phyloP scores from a whole-genome alignment of 1,140 invertebrate genomes.

The Cheumatopsyche charites region DNA sequence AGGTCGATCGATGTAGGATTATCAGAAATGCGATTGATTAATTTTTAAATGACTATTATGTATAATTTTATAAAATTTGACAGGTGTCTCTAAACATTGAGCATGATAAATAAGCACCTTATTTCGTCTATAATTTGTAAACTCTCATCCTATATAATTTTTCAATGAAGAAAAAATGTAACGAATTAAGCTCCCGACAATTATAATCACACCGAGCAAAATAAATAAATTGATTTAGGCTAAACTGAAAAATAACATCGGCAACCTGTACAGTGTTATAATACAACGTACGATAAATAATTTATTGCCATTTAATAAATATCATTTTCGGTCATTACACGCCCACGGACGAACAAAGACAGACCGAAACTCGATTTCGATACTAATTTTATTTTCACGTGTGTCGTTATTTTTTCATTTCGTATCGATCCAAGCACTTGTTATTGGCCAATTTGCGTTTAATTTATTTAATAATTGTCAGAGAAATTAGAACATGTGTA shows the following conservation, averaged over 20 bases:
- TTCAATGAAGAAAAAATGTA: too few species aligned
- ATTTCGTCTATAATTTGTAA: too few species aligned
- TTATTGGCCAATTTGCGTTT: not conserved
- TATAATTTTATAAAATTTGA: too few species aligned
- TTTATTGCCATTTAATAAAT: constrained; percentile 26
- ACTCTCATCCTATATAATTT: too few species aligned
- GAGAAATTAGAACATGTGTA: not conserved
- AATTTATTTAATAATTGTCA: constrained; percentile 11
- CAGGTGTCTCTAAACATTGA: too few species aligned
- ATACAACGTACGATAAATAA: constrained; percentile 13
- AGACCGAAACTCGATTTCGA: constrained; percentile 13
- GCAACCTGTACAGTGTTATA: not conserved
- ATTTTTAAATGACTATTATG: too few species aligned
- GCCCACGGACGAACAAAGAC: constrained; percentile 23
- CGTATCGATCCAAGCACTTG: not conserved
- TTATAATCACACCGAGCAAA: not conserved
- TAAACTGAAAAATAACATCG: constrained; percentile 10
- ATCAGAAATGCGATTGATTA: too few species aligned
- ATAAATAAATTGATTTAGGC: constrained; percentile 21
- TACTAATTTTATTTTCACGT: constrained; percentile 8
- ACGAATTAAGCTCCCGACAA: too few species aligned
- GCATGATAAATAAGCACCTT: too few species aligned
- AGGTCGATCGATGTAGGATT: too few species aligned
- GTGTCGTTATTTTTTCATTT: not conserved
- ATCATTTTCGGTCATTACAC: constrained; percentile 25